Conservation (phyloP, 1,140 invertebrate species). For the Doryteuthis pealeii region DNA sequence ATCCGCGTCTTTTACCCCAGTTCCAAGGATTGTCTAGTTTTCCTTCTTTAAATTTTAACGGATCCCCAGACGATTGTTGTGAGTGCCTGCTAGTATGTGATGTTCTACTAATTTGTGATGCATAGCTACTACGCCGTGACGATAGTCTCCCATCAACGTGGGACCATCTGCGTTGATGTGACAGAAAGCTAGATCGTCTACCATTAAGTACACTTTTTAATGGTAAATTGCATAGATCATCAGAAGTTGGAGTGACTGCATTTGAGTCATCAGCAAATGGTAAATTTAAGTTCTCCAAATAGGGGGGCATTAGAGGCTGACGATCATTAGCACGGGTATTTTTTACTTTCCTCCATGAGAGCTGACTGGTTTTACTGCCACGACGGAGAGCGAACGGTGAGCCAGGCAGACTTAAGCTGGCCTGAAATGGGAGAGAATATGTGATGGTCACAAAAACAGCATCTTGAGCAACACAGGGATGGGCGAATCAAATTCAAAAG, state of each 20-base stretch:
- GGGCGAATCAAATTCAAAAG: background rate
- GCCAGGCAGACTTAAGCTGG: constrained; percentile 92
- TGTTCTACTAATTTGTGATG: constrained; percentile 44
- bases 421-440: constrained; percentile 67
- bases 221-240: constrained; percentile 68
- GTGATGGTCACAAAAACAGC: constrained; percentile 11
- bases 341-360: constrained; percentile 75
- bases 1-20: constrained; percentile 39
- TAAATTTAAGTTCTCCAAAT: constrained; percentile 92
- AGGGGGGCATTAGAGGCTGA: constrained; percentile 90
- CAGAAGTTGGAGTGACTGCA: constrained; percentile 96
- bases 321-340: constrained; percentile 73
- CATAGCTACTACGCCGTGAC: constrained; percentile 47
- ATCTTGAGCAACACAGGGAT: constrained; percentile 13
- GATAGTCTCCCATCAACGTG: constrained; percentile 32
- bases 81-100: constrained; percentile 42
- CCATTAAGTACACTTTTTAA: constrained; percentile 43
- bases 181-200: constrained; percentile 43
- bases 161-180: constrained; percentile 30
- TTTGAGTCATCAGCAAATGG: constrained; percentile 97
- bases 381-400: constrained; percentile 91
- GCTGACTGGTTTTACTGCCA: constrained; percentile 85
- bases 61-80: constrained; percentile 26
- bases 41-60: constrained; percentile 33
- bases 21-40: constrained; percentile 40